Conservation (phyloP, 2,888 invertebrate genomes). For the Aspidiotus rigidus region DNA sequence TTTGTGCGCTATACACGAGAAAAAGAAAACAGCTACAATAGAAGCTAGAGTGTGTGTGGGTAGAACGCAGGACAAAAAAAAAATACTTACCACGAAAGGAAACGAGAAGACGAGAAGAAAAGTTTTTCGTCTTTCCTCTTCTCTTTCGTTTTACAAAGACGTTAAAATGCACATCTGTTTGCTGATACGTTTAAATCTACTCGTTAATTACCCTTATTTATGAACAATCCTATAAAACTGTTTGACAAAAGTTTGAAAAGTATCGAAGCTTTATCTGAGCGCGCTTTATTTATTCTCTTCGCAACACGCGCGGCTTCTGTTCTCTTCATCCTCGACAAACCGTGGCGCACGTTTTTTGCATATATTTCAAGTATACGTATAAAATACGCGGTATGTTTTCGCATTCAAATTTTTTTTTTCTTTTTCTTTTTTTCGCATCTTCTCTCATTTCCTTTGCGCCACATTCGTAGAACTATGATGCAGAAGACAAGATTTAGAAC, state of each 20-base stretch:
- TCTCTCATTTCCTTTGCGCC: no score
- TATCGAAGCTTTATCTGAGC: slow-evolving; percentile 1
- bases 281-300: slow-evolving; percentile 1
- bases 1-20: no score
- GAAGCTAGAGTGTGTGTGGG: no score
- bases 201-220: slow-evolving; percentile 14
- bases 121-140: background rate
- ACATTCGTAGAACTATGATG: no score
- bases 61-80: background rate
- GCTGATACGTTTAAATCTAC: slow-evolving; percentile 13
- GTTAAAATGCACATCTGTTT: slow-evolving; percentile 11
- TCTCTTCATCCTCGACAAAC: no score
- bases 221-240: background rate
- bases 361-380: no score
- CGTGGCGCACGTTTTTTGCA: no score
- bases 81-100: background rate
- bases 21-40: no score
- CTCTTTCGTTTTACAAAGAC: background rate
- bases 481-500: no score
- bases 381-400: no score
- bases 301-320: background rate
- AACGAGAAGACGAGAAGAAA: slow-evolving; percentile 3
- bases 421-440: no score
- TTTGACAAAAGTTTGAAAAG: slow-evolving; percentile 14
- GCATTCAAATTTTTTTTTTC: no score